Percentiles rank a stretch among this genome's conserved stretches.
These are phyloP conservation scores for Chromobotia macracanthus DNA, from an alignment of 2,797 vertebrate species.

Conservation along the genomic window DNA sequence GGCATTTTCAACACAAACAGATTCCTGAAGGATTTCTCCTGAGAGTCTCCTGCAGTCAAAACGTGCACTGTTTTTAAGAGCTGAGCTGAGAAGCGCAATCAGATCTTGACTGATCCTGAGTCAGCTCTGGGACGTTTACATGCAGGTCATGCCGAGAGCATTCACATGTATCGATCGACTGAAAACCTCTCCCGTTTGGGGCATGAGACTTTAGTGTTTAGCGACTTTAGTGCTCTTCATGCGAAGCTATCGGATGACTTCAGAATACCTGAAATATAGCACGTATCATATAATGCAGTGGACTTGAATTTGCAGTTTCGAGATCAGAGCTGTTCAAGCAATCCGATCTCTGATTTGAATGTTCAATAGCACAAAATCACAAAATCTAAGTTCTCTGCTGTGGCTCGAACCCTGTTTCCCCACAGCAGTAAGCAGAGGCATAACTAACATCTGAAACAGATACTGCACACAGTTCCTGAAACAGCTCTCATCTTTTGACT, in stretches of 20 bases:
- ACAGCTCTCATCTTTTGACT: too few species aligned
- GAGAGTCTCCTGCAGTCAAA: not conserved
- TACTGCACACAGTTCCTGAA: too few species aligned
- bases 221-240: not conserved
- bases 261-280: not conserved
- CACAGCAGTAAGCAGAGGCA: too few species aligned
- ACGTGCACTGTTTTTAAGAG: not conserved
- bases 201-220: not conserved
- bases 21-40: not conserved
- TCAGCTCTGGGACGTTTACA: slow-evolving; percentile 16
- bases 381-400: too few species aligned
- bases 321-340: too few species aligned
- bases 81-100: slow-evolving; percentile 16
- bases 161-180: not conserved
- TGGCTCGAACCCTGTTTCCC: too few species aligned
- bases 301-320: not conserved
- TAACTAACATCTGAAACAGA: too few species aligned
- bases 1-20: not conserved
- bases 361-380: too few species aligned
- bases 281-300: too few species aligned
- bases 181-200: not conserved
- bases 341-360: too few species aligned
- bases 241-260: too few species aligned
- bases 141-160: not conserved
- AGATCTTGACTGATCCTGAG: slow-evolving; percentile 23